A percentile compares a stretch with the other conserved stretches of the same genome.
Evolutionary conservation across 2,113 vertebrate species (phyloP).

Genomic region (Poecile atricapillus): DNA sequence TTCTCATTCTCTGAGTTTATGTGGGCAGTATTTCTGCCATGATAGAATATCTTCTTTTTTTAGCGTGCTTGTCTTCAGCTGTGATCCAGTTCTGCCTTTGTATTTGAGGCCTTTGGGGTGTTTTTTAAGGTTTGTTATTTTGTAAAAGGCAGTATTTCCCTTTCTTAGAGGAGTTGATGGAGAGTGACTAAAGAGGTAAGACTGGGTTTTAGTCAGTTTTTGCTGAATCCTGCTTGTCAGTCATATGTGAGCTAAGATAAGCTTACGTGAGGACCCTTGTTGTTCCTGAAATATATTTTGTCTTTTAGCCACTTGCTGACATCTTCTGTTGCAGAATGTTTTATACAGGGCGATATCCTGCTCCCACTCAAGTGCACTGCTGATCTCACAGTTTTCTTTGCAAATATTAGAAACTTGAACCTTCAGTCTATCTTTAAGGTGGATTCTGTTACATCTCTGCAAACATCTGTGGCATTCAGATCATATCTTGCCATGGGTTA

Average conservation of each 20-base stretch:
- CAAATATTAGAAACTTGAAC: background rate
- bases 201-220: background rate
- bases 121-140: background rate
- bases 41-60: no score
- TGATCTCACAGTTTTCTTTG: background rate
- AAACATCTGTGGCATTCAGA: background rate
- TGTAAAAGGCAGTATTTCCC: background rate
- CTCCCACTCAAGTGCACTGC: background rate
- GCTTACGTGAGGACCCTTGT: background rate
- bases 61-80: background rate
- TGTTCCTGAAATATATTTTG: background rate
- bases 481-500: background rate
- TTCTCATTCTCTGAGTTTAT: background rate
- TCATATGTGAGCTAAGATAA: background rate
- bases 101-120: background rate
- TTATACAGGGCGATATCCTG: background rate
- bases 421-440: background rate
- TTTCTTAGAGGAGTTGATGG: background rate
- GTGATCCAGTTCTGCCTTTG: background rate
- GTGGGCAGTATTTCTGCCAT: background rate
- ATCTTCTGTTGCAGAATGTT: background rate
- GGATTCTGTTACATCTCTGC: background rate
- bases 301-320: background rate
- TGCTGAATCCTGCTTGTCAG: background rate
- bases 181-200: background rate